These are phyloP conservation scores for Scelioninae gen. 2 DNA, from an alignment of 2,888 invertebrate species.

Conservation along the genomic window DNA sequence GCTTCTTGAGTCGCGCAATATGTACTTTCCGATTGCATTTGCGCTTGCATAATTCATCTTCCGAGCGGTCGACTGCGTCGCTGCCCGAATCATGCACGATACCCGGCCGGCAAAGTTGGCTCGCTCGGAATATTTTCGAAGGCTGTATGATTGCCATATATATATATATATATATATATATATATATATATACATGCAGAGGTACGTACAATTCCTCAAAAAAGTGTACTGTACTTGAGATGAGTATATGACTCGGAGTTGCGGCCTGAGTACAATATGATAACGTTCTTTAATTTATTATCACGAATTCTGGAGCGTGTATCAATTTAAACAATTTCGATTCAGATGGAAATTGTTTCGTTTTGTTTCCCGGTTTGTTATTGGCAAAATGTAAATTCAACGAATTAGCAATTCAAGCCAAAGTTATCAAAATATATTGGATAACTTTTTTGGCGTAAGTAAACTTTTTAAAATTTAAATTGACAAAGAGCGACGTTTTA, in stretches of 20 bases:
- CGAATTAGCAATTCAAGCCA: too few species aligned
- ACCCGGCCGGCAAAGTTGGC: constrained; percentile 39
- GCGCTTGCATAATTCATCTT: constrained; percentile 58
- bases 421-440: too few species aligned
- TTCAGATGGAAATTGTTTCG: constrained; percentile 4
- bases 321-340: constrained; percentile 11
- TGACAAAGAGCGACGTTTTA: too few species aligned
- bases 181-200: constrained; percentile 37
- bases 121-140: constrained; percentile 48
- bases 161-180: constrained; percentile 9
- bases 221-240: constrained; percentile 41
- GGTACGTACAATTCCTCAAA: constrained; percentile 39
- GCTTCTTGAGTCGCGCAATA: constrained; percentile 53
- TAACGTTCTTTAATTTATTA: constrained; percentile 29
- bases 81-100: constrained; percentile 51
- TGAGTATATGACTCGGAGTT: too few species aligned
- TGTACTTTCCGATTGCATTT: constrained; percentile 60
- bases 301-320: constrained; percentile 34
- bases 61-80: constrained; percentile 49
- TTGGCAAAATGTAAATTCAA: neutral
- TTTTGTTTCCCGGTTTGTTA: constrained; percentile 11
- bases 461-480: too few species aligned
- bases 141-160: constrained; percentile 48
- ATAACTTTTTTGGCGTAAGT: too few species aligned
- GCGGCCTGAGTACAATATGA: too few species aligned